Base-by-base conservation (phyloP, 2,113 vertebrate genomes). In the Gorilla gorilla region DNA sequence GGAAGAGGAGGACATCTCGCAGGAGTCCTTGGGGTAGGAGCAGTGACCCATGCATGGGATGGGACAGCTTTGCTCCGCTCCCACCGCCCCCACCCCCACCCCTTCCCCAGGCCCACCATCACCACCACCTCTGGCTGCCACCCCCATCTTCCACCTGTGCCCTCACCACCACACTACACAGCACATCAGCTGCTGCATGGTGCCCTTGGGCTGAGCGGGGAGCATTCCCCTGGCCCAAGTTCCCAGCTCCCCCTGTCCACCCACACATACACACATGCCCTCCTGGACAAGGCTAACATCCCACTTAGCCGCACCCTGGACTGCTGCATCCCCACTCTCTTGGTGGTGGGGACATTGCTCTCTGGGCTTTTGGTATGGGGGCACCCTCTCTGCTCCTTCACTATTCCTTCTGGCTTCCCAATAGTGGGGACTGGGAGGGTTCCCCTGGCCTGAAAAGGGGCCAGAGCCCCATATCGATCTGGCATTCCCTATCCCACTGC, bases 21-120 rank as follows among this genome's bases (percentile, higher is more conserved):
- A 99, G 98, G 99, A 99, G 96, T 99, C 99, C 85, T 99, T 99
- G 1, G 99, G 99, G 98, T 99, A 99, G 97, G 99, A 99, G 98
- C 99, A 99, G 99, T 99, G 99, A 99, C 98, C 52, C 90, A 83
- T 52, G 96, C 98, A 97, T 97, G 88, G 95, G 96, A 96, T 97
- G 94, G 96, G 96, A 94, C 93, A 93, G 96, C 97, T 95, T 84
- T 12, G 55, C 76, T 73, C 94, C 0, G 22, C 78, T 85, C 94
- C 96, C 89, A 40, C 70, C 0, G 66, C 81, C 85, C 96, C 92
- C 0, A 0, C 5, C 23, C 92, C 61, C 0, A 52, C 81, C 89
- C 96, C 92, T 0, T 0, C 5, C 23, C 92, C 64, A 86, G 76
- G 12, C 76, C 93, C 72, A 6, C 22, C 14, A 0, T 61, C 61